Evolutionary conservation across 2,797 vertebrate genomes (phyloP).

Genomic region (Aeoliscus strigatus): DNA sequence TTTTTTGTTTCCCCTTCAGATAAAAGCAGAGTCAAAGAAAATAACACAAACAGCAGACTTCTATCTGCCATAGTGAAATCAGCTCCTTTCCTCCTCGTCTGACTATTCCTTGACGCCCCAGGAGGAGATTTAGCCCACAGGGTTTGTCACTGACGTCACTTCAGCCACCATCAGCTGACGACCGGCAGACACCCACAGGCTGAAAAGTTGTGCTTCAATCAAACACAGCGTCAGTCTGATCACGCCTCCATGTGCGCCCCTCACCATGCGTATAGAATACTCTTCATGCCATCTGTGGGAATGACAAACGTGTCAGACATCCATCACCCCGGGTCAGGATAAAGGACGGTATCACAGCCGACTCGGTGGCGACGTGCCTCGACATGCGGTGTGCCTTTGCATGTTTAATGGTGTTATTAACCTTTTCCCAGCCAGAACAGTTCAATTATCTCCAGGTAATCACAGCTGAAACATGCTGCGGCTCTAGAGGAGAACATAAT

Average conservation of each 20-base stretch:
- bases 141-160: too few relatives aligned
- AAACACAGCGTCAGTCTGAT: slow-evolving; percentile 31
- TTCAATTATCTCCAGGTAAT: slow-evolving; percentile 55
- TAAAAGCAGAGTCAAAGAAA: too few relatives aligned
- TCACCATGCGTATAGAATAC: slow-evolving; percentile 19
- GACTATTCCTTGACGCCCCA: too few relatives aligned
- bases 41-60: too few relatives aligned
- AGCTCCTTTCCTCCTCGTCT: too few relatives aligned
- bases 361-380: slow-evolving; percentile 7
- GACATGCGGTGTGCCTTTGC: not conserved
- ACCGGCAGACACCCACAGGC: too few relatives aligned
- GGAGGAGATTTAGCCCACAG: too few relatives aligned
- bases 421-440: slow-evolving; percentile 52
- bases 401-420: slow-evolving; percentile 62
- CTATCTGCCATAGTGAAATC: too few relatives aligned
- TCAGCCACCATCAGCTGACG: too few relatives aligned
- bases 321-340: slow-evolving; percentile 21
- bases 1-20: too few relatives aligned
- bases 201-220: slow-evolving; percentile 10
- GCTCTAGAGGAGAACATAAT: not conserved
- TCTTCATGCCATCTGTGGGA: slow-evolving; percentile 28
- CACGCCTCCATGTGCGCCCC: slow-evolving; percentile 2
- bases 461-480: slow-evolving; percentile 3
- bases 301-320: slow-evolving; percentile 36
- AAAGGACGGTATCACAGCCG: slow-evolving; percentile 11